Evolutionary conservation across 2,888 invertebrate genomes (phyloP).

Genomic region (Drosophila niveifrons): DNA sequence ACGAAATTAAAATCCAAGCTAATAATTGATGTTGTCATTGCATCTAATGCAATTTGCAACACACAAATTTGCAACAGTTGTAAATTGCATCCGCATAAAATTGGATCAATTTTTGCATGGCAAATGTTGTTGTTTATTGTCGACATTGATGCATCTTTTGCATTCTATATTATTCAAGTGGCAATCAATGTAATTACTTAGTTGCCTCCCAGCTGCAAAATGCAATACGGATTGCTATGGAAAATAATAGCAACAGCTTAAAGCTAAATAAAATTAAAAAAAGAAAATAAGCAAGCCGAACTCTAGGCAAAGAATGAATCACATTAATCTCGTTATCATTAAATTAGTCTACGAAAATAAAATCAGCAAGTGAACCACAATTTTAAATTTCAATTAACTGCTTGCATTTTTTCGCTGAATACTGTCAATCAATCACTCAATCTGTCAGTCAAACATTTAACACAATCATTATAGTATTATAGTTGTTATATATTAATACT

Average conservation of each 20-base stretch:
- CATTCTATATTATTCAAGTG: conserved; percentile 10
- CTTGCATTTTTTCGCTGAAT: neutral
- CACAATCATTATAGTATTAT: neutral
- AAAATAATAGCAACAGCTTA: no score
- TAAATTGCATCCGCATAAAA: neutral
- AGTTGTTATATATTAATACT: neutral
- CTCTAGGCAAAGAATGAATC: no score
- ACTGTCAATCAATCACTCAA: neutral
- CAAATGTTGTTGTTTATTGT: neutral
- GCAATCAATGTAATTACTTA: conserved; percentile 40
- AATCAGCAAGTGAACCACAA: no score
- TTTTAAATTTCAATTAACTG: neutral
- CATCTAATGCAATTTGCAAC: conserved; percentile 22
- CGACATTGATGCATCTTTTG: conserved; percentile 15
- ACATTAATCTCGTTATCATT: no score
- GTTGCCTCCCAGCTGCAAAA: neutral
- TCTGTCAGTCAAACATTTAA: neutral
- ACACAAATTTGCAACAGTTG: conserved; percentile 11
- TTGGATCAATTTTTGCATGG: conserved; percentile 8
- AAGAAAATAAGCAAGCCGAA: no score
- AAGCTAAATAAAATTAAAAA: no score
- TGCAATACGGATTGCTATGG: no score
- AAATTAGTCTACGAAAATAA: no score
- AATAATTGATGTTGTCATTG: conserved; percentile 52
- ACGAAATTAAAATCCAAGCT: conserved; percentile 39